Evolutionary conservation across 2,113 vertebrate species (phyloP).

Genomic region (Calyptomena viridis): DNA sequence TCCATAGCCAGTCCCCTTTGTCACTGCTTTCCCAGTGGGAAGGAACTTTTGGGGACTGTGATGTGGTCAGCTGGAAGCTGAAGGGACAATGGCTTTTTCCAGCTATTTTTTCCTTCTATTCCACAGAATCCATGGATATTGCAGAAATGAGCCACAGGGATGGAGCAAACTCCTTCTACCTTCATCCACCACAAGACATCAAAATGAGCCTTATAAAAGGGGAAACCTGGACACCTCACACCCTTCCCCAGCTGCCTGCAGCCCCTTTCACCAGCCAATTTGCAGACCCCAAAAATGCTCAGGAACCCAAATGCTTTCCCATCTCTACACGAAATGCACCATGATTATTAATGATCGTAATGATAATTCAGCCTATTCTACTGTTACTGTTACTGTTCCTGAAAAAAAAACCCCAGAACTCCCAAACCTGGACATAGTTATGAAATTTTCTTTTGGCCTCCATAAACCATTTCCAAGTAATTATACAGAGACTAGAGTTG

Average conservation of each 20-base stretch:
- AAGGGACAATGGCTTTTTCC: not conserved
- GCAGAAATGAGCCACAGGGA: not conserved
- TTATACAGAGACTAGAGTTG: slow-evolving; percentile 7
- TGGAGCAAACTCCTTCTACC: not conserved
- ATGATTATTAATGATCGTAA: not conserved
- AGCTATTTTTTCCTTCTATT: no score
- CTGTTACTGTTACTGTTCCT: not conserved
- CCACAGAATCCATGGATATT: not conserved
- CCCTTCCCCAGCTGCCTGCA: not conserved
- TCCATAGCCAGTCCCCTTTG: not conserved
- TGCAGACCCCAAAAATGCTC: not conserved
- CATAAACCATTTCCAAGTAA: slow-evolving; percentile 25
- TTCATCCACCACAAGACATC: not conserved
- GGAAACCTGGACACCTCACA: not conserved
- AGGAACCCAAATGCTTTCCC: not conserved
- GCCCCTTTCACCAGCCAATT: not conserved
- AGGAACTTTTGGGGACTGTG: not conserved
- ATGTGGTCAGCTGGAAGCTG: not conserved
- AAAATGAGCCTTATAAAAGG: not conserved
- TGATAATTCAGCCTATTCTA: not conserved
- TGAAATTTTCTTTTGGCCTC: not conserved
- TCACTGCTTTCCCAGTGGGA: not conserved
- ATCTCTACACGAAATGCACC: not conserved
- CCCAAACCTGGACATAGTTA: not conserved
- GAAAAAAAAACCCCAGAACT: not conserved